phyloP scores from a whole-genome alignment of 2,888 invertebrate species.

The Athetis lepigone region DNA sequence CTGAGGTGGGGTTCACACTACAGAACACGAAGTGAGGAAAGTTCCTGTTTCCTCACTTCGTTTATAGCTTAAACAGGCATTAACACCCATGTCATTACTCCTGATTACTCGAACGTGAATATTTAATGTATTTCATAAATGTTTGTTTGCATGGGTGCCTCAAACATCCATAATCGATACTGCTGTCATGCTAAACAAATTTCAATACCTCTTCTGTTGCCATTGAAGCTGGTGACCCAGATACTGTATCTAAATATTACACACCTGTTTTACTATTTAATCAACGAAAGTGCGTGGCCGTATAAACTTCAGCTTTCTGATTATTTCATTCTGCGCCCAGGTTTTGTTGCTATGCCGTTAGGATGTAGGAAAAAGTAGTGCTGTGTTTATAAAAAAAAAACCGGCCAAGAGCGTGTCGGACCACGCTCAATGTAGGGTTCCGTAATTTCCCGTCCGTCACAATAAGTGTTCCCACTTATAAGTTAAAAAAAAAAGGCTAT shows the following conservation, averaged over 20 bases:
- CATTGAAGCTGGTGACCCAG: slow-evolving; percentile 14
- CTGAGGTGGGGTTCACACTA: too few relatives aligned
- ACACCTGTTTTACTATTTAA: slow-evolving; percentile 21
- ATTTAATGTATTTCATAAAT: neutral
- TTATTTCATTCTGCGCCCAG: neutral
- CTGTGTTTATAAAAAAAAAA: neutral
- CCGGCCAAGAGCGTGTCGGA: too few relatives aligned
- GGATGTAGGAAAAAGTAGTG: neutral
- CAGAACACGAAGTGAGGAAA: too few relatives aligned
- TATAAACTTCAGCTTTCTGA: slow-evolving; percentile 13
- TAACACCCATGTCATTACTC: slow-evolving; percentile 6
- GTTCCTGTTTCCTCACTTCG: slow-evolving; percentile 10
- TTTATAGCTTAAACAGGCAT: neutral
- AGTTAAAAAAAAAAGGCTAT: too few relatives aligned
- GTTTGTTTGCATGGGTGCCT: neutral
- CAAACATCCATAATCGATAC: neutral
- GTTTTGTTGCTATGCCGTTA: neutral
- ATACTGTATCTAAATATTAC: slow-evolving; percentile 18
- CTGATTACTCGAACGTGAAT: slow-evolving; percentile 13
- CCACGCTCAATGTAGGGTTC: too few relatives aligned
- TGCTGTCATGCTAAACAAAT: neutral
- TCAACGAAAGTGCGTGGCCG: slow-evolving; percentile 10
- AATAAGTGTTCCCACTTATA: too few relatives aligned
- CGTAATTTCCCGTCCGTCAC: too few relatives aligned
- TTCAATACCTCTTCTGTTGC: neutral